Evolutionary conservation across 1,140 invertebrate species (phyloP).

Genomic region (Lepidotrigona ventralis): DNA sequence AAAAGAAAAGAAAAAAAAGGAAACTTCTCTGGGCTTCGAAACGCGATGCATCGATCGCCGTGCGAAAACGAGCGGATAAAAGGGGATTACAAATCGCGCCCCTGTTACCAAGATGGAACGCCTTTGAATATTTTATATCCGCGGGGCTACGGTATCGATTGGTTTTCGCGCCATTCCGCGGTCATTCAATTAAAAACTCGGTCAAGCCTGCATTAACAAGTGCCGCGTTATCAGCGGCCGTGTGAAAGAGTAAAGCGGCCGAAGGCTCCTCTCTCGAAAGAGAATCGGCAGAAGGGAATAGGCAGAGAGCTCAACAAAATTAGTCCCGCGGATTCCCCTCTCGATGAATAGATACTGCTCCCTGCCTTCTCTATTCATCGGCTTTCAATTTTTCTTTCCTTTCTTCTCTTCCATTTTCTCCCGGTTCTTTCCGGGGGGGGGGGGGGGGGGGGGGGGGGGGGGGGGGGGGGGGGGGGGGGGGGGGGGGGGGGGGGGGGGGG

Average conservation of each 20-base stretch:
- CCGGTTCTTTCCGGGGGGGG: background rate
- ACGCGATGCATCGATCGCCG: slow-evolving; percentile 27
- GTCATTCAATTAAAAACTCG: slow-evolving; percentile 65
- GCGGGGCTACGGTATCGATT: slow-evolving; percentile 53
- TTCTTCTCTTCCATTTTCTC: background rate
- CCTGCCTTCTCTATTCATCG: slow-evolving; percentile 6
- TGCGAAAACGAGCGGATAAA: slow-evolving; percentile 38
- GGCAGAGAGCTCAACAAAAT: slow-evolving; percentile 40
- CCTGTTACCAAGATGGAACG: slow-evolving; percentile 42
- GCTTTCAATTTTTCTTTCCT: background rate
- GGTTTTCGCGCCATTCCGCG: slow-evolving; percentile 50
- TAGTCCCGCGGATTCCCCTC: slow-evolving; percentile 8
- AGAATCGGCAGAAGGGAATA: background rate
- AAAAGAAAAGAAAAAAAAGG: too few species aligned
- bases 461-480: too few species aligned
- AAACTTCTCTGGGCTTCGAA: background rate
- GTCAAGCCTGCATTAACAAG: slow-evolving; percentile 61
- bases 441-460: too few species aligned
- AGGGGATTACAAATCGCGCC: slow-evolving; percentile 42
- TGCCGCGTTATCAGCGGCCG: slow-evolving; percentile 41
- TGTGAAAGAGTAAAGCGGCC: slow-evolving; percentile 31
- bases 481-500: too few species aligned
- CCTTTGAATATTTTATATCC: slow-evolving; percentile 52
- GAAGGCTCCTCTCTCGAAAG: slow-evolving; percentile 31
- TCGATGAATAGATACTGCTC: slow-evolving; percentile 23